Evolutionary conservation across 1,140 invertebrate species (phyloP).

Genomic region (Wasmannia auropunctata): DNA sequence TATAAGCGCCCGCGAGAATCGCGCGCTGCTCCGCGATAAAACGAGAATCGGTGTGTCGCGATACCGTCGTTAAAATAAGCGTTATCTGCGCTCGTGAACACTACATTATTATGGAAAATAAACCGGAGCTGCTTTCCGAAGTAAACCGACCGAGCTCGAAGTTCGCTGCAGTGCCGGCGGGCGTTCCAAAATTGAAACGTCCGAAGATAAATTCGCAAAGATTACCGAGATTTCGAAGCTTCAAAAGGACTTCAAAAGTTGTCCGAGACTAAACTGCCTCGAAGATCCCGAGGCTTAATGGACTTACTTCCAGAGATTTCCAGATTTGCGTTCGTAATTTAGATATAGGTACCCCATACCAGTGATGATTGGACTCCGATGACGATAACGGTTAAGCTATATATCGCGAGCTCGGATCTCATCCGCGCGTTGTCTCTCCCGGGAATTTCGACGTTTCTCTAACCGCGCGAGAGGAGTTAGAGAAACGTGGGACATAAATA

Average conservation of each 20-base stretch:
- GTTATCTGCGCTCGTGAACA: background rate
- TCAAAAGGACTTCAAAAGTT: background rate
- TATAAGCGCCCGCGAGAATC: conserved; percentile 59
- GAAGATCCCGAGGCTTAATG: background rate
- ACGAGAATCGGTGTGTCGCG: conserved; percentile 20
- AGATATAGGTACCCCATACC: too few species aligned
- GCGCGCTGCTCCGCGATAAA: conserved; percentile 54
- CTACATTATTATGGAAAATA: background rate
- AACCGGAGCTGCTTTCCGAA: background rate
- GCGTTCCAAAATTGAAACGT: background rate
- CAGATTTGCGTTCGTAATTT: background rate
- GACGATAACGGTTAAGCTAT: background rate
- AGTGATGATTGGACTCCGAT: background rate
- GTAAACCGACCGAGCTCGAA: background rate
- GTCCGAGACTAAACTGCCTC: background rate
- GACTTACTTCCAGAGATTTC: background rate
- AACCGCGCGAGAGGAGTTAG: background rate
- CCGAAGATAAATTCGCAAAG: background rate
- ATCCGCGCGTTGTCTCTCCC: background rate
- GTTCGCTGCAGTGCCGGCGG: background rate
- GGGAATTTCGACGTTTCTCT: conserved; percentile 51
- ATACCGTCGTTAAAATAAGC: background rate
- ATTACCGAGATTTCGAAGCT: too few species aligned
- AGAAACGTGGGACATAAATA: conserved; percentile 68
- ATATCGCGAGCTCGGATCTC: conserved; percentile 39